Percentiles rank a stretch among this genome's conserved stretches.
Conservation (phyloP, 1,140 invertebrate species). For the Lordiphosa stackelbergi region DNA sequence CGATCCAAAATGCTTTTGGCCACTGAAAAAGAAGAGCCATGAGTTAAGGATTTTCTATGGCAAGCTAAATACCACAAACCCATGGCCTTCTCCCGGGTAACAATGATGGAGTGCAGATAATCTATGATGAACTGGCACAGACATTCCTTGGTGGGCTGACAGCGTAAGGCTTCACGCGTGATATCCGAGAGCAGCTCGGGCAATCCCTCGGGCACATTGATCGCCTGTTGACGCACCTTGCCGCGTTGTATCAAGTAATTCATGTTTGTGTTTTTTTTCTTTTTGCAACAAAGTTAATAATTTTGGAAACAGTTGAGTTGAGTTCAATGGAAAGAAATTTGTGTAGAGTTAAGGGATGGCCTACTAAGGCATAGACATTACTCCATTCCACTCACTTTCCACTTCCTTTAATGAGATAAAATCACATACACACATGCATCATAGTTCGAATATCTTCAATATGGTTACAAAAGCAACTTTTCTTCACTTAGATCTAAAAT, state of each 20-base stretch:
- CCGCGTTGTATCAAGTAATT: slow-evolving; percentile 69
- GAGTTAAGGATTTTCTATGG: neutral
- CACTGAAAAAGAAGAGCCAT: slow-evolving; percentile 26
- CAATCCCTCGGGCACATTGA: slow-evolving; percentile 81
- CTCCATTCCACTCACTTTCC: too few species aligned
- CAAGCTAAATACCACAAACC: slow-evolving; percentile 25
- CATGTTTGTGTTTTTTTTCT: slow-evolving; percentile 24
- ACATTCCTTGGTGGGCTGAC: slow-evolving; percentile 79
- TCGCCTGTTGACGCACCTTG: slow-evolving; percentile 65
- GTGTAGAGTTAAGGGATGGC: too few species aligned
- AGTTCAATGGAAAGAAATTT: too few species aligned
- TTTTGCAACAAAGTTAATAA: slow-evolving; percentile 16
- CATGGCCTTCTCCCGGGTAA: slow-evolving; percentile 80
- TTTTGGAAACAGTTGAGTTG: slow-evolving; percentile 23
- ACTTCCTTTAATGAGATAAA: too few species aligned
- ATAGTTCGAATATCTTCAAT: too few species aligned
- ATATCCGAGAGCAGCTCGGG: slow-evolving; percentile 84
- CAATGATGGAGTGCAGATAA: slow-evolving; percentile 82
- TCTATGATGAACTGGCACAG: slow-evolving; percentile 83
- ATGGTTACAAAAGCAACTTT: too few species aligned
- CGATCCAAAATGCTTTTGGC: slow-evolving; percentile 63
- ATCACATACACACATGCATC: too few species aligned
- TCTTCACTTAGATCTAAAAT: too few species aligned
- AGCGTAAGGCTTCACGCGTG: slow-evolving; percentile 82
- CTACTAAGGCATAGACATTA: too few species aligned